These are phyloP conservation scores for Chrysomallon squamiferum DNA, from an alignment of 1,140 invertebrate species.

Conservation along the genomic window DNA sequence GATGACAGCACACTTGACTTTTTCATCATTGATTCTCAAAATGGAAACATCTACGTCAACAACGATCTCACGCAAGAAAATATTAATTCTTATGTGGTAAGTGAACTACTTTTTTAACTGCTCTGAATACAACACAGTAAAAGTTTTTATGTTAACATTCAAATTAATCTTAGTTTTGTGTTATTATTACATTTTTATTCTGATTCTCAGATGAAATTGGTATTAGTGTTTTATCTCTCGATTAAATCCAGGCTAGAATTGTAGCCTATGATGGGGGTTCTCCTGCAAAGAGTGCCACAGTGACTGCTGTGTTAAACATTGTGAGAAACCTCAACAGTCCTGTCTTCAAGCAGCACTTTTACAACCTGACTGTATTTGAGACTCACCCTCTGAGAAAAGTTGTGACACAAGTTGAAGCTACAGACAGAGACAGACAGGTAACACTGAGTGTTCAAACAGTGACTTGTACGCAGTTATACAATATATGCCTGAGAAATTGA, in stretches of 20 bases:
- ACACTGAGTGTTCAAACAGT: constrained; percentile 8
- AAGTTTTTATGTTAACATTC: not conserved
- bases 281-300: constrained; percentile 37
- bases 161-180: not conserved
- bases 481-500: not conserved
- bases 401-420: constrained; percentile 34
- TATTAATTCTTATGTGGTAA: constrained; percentile 13
- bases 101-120: not conserved
- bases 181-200: not conserved
- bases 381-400: constrained; percentile 18
- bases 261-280: constrained; percentile 42
- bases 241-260: constrained; percentile 35
- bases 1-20: constrained; percentile 41
- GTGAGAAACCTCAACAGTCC: constrained; percentile 30
- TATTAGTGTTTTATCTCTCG: constrained; percentile 7
- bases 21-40: constrained; percentile 32
- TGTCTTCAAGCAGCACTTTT: constrained; percentile 16
- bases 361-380: constrained; percentile 33
- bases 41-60: constrained; percentile 24
- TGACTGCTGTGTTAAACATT: constrained; percentile 35
- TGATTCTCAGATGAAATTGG: not conserved
- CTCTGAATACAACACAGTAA: not conserved
- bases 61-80: not conserved
- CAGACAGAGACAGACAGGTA: constrained; percentile 45
- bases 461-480: not conserved